Conservation (phyloP, 1,140 invertebrate genomes). For the Ruditapes philippinarum region DNA sequence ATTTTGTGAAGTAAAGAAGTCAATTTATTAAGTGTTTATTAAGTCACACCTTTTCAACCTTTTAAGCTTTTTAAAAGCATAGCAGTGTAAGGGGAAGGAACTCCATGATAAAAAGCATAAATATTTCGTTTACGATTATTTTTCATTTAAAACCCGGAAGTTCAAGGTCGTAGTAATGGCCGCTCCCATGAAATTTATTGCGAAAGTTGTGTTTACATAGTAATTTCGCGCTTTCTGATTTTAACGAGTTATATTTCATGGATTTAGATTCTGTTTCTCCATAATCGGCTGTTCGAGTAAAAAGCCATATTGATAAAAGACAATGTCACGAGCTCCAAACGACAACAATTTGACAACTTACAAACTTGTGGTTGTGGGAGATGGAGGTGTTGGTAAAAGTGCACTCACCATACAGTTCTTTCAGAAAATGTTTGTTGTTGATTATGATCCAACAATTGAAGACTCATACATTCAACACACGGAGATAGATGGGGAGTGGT, state of each 20-base stretch:
- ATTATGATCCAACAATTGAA: slow-evolving; percentile 99
- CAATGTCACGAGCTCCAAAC: slow-evolving; percentile 88
- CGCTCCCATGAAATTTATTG: slow-evolving; percentile 37
- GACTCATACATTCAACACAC: slow-evolving; percentile 99
- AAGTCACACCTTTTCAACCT: too few relatives aligned
- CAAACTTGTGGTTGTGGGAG: slow-evolving; percentile 96
- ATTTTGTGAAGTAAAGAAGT: too few relatives aligned
- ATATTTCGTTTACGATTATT: slow-evolving; percentile 4
- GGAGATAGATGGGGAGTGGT: slow-evolving; percentile 96
- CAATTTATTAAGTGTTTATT: too few relatives aligned
- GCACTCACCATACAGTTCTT: slow-evolving; percentile 99
- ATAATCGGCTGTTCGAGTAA: background rate
- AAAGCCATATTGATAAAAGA: background rate
- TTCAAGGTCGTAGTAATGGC: slow-evolving; percentile 31
- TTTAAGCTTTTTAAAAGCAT: too few relatives aligned
- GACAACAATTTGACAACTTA: slow-evolving; percentile 94
- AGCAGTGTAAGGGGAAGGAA: too few relatives aligned
- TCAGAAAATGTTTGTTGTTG: slow-evolving; percentile 99
- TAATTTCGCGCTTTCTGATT: background rate
- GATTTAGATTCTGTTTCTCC: background rate
- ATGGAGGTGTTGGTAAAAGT: slow-evolving; percentile 95
- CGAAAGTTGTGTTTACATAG: background rate
- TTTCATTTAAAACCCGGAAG: slow-evolving; percentile 24
- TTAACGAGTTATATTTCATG: background rate
- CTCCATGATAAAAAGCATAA: too few relatives aligned